Base-by-base conservation (phyloP, 2,888 invertebrate species). In the Pomacea canaliculata region DNA sequence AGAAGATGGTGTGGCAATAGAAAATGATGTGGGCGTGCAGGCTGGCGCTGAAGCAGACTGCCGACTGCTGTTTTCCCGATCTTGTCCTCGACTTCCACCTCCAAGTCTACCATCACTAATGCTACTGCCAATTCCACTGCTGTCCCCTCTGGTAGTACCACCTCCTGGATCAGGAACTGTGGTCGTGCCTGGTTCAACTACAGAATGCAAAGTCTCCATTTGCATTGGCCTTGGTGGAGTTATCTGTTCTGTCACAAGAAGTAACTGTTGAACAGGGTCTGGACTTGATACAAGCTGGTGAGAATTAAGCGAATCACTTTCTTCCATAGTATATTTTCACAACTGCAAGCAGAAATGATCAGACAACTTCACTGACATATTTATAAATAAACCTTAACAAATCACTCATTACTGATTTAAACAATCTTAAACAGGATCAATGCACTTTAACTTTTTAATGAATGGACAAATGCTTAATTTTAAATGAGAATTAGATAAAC, bases 11-110 rank as follows among this genome's bases (percentile, higher is more conserved):
- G 63, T 63, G 10, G 63, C n/a, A n/a, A 63, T 27, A 23, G 63
- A 10, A n/a, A 73, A 76, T 59, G 80, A 78, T n/a, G 76, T 78
- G 12, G 80, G 80, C 5, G 80, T 80, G 70, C 80, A 76, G 18
- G 80, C 77, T 49, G 80, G 80, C 19, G 80, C 80, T 10, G 80
- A 80, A 62, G 76, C 78, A 48, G 80, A 74, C 56, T 77, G 73
- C 18, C 79, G 76, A n/a, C 74, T 76, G 63, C 76, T 76, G 18
- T 76, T 71, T 48, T 78, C 62, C 0, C 76, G 70, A 13, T 78
- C 78, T 71, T 69, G 65, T 19, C 13, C 49, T 37, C 56, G 66
- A 10, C 49, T 63, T 18, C 70, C 56, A 23, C 49, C 70, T n/a
- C 51, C 56, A 63, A n/a, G n/a, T 49, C 70, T 51, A 51, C 51